phyloP scores from a whole-genome alignment of 2,113 vertebrate genomes.

The Zosterops borbonicus region DNA sequence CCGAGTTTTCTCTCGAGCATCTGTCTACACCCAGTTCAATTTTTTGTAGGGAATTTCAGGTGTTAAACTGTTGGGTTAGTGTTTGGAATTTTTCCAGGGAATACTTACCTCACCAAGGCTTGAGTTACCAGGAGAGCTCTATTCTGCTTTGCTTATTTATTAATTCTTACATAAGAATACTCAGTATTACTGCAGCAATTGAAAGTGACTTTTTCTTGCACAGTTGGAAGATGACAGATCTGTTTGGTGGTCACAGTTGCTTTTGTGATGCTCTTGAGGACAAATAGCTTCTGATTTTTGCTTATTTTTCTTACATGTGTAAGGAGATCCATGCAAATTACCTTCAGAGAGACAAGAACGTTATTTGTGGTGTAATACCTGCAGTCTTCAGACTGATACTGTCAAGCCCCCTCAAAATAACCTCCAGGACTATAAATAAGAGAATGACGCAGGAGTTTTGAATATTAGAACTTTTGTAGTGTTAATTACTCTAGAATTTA shows the following conservation, averaged over 20 bases:
- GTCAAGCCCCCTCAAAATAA: not conserved
- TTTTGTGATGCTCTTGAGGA: not conserved
- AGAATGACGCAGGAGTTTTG: not conserved
- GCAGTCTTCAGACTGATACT: not conserved
- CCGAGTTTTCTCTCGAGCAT: not conserved
- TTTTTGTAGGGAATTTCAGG: not conserved
- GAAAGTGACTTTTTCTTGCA: not conserved
- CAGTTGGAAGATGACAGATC: not conserved
- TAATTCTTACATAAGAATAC: not conserved
- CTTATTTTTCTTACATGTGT: not conserved
- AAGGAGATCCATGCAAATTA: not conserved
- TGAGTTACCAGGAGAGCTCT: not conserved
- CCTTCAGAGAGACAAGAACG: not conserved
- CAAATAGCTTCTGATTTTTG: not conserved
- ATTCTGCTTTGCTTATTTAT: not conserved
- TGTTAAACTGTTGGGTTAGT: not conserved
- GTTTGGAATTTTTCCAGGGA: not conserved
- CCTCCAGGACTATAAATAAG: not conserved
- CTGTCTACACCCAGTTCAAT: fast-evolving
- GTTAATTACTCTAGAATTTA: not conserved
- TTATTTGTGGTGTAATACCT: not conserved
- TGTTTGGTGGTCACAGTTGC: not conserved
- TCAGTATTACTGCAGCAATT: not conserved
- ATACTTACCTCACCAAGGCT: not conserved
- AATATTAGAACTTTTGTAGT: not conserved